Evolutionary conservation across 92 coral and sea anemone genomes (phyloP).

Genomic region (Zoanthus sansibaricus): DNA sequence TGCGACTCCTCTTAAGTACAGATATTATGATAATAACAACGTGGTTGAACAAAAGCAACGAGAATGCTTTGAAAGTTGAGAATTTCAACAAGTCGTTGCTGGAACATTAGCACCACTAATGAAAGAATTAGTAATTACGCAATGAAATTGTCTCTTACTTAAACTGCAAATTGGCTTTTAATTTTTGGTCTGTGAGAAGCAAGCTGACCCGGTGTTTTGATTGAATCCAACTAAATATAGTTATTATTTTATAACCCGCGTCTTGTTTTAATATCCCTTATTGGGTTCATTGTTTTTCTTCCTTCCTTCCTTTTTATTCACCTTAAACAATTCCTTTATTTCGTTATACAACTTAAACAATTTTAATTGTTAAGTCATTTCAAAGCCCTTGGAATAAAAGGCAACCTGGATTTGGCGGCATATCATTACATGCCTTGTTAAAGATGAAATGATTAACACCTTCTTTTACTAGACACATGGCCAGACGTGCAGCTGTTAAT

Average conservation of each 20-base stretch:
- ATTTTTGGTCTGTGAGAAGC: background rate
- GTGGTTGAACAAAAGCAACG: background rate
- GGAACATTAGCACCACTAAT: conserved; percentile 4
- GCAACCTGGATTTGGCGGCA: background rate
- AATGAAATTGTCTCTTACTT: background rate
- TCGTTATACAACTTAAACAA: background rate
- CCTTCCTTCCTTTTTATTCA: background rate
- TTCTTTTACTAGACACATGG: background rate
- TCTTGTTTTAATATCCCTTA: background rate
- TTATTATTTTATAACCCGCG: background rate
- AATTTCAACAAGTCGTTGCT: background rate
- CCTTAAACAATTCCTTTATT: background rate
- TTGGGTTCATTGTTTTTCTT: background rate
- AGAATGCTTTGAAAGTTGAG: background rate
- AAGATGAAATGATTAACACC: background rate
- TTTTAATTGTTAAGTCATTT: background rate
- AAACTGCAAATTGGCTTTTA: background rate
- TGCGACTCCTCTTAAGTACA: background rate
- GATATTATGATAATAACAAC: no score
- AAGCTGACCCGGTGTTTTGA: background rate
- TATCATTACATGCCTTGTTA: background rate
- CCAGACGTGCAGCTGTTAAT: background rate
- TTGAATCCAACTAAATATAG: background rate
- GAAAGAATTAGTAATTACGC: conserved; percentile 12
- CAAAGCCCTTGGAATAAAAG: background rate